Conservation (phyloP, 2,113 vertebrate species). For the Triplophysa rosa region DNA sequence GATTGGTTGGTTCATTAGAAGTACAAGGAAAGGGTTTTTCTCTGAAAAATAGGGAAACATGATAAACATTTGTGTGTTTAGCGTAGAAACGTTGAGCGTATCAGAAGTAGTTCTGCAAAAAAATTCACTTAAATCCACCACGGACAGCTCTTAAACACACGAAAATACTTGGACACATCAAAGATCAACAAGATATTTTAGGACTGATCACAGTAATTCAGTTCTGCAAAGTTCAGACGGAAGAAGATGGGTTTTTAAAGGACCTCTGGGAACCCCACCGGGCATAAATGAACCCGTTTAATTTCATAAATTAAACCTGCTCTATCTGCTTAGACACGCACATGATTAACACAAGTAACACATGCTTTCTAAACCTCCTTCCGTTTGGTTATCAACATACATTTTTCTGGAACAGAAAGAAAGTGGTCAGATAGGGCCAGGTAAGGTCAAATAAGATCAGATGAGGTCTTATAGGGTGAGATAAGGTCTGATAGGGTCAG, state of each 20-base stretch:
- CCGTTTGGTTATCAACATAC: neutral
- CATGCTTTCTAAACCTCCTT: neutral
- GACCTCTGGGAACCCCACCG: neutral
- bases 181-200: neutral
- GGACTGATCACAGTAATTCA: constrained; percentile 12
- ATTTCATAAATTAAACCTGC: too few relatives aligned
- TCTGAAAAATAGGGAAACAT: neutral
- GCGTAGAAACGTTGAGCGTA: neutral
- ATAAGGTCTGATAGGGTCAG: too few relatives aligned
- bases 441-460: too few relatives aligned
- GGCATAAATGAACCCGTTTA: neutral
- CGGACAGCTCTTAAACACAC: neutral
- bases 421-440: neutral
- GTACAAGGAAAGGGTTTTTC: neutral
- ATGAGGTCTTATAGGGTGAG: too few relatives aligned
- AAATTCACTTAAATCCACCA: neutral
- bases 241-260: neutral
- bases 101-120: neutral
- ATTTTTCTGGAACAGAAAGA: constrained; percentile 4
- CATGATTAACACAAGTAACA: too few relatives aligned
- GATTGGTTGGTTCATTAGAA: neutral
- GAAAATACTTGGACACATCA: neutral
- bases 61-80: neutral
- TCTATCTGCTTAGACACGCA: too few relatives aligned
- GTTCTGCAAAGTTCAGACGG: neutral